These are phyloP conservation scores for Caiman crocodilus DNA, from an alignment of 2,797 vertebrate genomes.

Conservation along the genomic window DNA sequence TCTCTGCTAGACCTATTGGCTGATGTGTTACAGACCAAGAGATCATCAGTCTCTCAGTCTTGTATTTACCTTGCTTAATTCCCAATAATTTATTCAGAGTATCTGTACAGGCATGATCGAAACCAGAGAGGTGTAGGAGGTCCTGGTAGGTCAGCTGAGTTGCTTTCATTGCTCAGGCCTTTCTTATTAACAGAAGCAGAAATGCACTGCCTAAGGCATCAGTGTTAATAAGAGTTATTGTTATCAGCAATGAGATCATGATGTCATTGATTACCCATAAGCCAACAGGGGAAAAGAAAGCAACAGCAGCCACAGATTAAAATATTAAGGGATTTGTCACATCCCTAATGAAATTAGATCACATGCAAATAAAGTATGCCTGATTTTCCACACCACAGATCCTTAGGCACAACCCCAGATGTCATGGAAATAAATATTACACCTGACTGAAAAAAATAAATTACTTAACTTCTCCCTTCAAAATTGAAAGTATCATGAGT, in stretches of 20 bases:
- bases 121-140: background rate
- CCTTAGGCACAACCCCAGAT: background rate
- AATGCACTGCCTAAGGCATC: background rate
- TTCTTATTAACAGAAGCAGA: background rate
- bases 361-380: background rate
- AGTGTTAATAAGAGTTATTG: background rate
- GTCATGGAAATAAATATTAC: background rate
- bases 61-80: background rate
- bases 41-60: no score
- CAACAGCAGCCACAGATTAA: background rate
- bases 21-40: background rate
- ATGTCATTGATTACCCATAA: background rate
- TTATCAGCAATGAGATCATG: background rate
- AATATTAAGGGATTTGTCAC: background rate
- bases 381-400: background rate
- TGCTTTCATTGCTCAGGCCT: background rate
- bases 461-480: background rate
- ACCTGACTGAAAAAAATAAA: background rate
- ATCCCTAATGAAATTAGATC: background rate
- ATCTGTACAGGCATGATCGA: background rate
- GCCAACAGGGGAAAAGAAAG: background rate
- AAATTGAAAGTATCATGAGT: background rate
- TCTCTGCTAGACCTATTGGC: background rate
- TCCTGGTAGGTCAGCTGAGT: background rate
- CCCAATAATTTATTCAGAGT: background rate